A percentile compares a stretch with the other conserved stretches of the same genome.
phyloP scores from a whole-genome alignment of 2,797 vertebrate species.

The Bovichtus variegatus region DNA sequence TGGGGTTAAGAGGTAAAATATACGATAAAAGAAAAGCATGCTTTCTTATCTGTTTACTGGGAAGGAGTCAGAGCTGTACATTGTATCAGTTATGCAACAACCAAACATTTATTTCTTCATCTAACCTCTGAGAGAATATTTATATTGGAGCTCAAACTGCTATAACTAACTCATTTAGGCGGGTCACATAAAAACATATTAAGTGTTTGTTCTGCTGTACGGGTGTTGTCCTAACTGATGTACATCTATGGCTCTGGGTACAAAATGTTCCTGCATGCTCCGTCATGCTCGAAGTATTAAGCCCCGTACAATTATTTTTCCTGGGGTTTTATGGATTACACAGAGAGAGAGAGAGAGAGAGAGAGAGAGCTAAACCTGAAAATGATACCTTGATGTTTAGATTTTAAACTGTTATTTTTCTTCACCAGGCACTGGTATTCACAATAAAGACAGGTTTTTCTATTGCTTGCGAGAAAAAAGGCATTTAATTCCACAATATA shows the following conservation, averaged over 20 bases:
- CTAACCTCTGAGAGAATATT: background rate
- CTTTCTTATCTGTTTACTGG: slow-evolving; percentile 58
- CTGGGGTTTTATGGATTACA: slow-evolving; percentile 39
- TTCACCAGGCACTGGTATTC: slow-evolving; percentile 12
- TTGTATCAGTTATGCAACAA: slow-evolving; percentile 69
- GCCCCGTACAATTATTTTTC: slow-evolving; percentile 37
- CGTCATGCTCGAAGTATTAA: slow-evolving; percentile 66
- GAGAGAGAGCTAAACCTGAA: slow-evolving; percentile 13
- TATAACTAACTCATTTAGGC: background rate
- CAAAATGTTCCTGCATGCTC: slow-evolving; percentile 72
- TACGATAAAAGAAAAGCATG: slow-evolving; percentile 67
- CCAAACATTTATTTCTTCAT: slow-evolving; percentile 21
- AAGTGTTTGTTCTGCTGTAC: background rate
- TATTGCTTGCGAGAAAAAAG: background rate
- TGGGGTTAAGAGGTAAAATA: slow-evolving; percentile 70
- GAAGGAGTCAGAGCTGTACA: slow-evolving; percentile 67
- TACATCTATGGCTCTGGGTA: slow-evolving; percentile 70
- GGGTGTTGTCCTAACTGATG: slow-evolving; percentile 71
- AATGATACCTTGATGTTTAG: slow-evolving; percentile 18
- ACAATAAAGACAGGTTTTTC: too few species aligned
- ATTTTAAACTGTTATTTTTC: slow-evolving; percentile 38
- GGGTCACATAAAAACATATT: background rate
- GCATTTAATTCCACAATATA: background rate
- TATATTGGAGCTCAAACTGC: slow-evolving; percentile 8
- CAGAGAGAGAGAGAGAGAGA: too few species aligned